Evolutionary conservation across 1,140 invertebrate genomes (phyloP), one percentile per base, ranked within the genome.

Genomic region (Calephelis virginiensis): DNA sequence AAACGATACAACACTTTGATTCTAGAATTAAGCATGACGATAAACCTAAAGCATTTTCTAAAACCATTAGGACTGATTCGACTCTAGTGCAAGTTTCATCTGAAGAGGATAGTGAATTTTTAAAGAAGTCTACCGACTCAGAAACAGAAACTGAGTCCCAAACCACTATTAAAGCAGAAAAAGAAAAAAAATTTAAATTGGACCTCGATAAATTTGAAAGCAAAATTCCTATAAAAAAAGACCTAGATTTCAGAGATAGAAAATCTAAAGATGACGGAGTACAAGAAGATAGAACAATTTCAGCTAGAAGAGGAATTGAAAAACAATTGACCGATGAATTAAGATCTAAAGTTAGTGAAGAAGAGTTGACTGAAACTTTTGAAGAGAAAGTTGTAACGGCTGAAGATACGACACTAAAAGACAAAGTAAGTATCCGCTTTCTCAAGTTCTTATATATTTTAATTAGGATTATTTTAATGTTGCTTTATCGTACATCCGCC

Each of bases 111-210:
- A 92, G 84, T 66, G 91, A 92, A 69, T 92, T 90, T 66, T 75
- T 92, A n/a, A 92, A 92, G 61, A 92, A 92, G 79, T 92, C 91
- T n/a, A 92, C 90, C 7, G 90, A 92, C 70, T 92, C 91, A 12
- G 91, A 92, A 80, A 92, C 91, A 38, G 91, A 92, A 82, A 87
- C 91, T 68, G 90, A 91, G 74, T 88, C 91, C n/a, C 87, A 92
- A 78, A 90, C 86, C 28, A 86, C 88, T 43, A 71, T 90, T 0
- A 91, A 89, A 77, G 71, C 76, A 59, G 86, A 88, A 64, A 85
- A 86, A 71, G 74, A 84, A 12, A 83, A 80, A 66, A 84, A 78
- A 75, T 63, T 67, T 14, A 81, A 83, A 74, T 67, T 74, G 8
- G 77, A 79, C 62, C n/a, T 71, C 63, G 91, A 92, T 38, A 88